Evolutionary conservation across 2,113 vertebrate genomes (phyloP).

Genomic region (Semnopithecus entellus): DNA sequence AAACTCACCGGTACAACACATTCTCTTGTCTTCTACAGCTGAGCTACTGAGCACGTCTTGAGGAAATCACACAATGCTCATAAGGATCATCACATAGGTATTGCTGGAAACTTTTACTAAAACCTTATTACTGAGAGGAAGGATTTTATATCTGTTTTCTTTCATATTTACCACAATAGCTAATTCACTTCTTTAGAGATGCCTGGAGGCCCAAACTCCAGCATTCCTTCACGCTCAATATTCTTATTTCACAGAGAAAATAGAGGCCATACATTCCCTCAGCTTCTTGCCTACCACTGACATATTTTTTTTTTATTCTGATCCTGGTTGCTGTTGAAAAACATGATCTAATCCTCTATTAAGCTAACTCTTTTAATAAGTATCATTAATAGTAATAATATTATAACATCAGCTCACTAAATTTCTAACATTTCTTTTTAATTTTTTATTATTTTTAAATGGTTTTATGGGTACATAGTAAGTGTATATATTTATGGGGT

Average conservation of each 20-base stretch:
- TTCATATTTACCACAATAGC: neutral
- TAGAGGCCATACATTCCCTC: neutral
- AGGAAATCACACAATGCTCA: neutral
- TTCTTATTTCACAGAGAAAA: neutral
- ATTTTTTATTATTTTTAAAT: neutral
- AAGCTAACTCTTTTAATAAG: neutral
- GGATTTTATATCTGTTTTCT: neutral
- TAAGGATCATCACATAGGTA: neutral
- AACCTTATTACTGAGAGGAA: neutral
- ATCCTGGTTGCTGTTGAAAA: neutral
- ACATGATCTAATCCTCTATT: neutral
- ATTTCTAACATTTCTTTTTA: neutral
- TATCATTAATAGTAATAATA: neutral
- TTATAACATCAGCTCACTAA: neutral
- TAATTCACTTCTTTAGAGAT: neutral
- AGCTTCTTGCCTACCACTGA: neutral
- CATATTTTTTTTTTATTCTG: neutral
- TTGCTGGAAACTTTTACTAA: neutral
- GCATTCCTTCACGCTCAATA: neutral
- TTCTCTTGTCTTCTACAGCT: neutral
- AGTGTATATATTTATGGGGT: too few relatives aligned
- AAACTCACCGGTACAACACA: neutral
- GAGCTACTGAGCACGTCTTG: neutral
- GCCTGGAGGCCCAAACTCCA: neutral
- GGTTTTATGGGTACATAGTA: too few relatives aligned